Base-by-base conservation (phyloP, 2,113 vertebrate species). In the Ameiurus melas region DNA sequence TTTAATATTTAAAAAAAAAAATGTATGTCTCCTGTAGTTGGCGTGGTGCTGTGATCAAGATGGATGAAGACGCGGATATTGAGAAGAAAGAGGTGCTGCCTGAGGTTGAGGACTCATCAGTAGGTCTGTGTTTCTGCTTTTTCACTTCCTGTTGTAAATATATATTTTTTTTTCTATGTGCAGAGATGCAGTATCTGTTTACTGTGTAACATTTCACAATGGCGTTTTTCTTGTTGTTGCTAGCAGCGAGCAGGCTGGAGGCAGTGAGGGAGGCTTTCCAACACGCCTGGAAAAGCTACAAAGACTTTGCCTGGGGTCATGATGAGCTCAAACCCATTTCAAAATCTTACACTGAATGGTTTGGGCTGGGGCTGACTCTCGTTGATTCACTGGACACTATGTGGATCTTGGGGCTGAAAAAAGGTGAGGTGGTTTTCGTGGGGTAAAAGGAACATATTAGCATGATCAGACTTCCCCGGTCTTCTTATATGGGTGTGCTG, bases 261-360 rank as follows among this genome's bases (percentile, higher is more conserved):
- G 96, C 96, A 0, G 98, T 99, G 64, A 93, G 96, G 0, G 96
- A 97, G 19, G 97, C 97, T 0, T 99, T 99, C 93, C 96, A 91
- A 27, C 98, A 99, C 0, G 98, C 98, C 0, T 99, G 98, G 98
- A 96, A 95, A 58, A 98, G 97, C 0, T 99, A 99, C 90, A 96
- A 94, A 89, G 94, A 96, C 14, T 96, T 96, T 12, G 97, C 98
- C 20, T 99, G 98, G 98, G 98, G 98, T 84, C 98, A 97, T 0
- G 98, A 99, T 1, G 98, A 99, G 90, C 96, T 99, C 89, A 99
- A 97, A 89, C 98, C 98, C 0, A 91, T 99, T 87, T 97, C 98
- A 73, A 97, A 95, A 93, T 96, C 98, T 22, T 98, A 97, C 89
- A 95, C 93, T 0, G 98, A 99, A 92, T 99, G 98, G 98, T 99